Base-by-base conservation (phyloP, 2,113 vertebrate genomes). In the Amphiprion percula region DNA sequence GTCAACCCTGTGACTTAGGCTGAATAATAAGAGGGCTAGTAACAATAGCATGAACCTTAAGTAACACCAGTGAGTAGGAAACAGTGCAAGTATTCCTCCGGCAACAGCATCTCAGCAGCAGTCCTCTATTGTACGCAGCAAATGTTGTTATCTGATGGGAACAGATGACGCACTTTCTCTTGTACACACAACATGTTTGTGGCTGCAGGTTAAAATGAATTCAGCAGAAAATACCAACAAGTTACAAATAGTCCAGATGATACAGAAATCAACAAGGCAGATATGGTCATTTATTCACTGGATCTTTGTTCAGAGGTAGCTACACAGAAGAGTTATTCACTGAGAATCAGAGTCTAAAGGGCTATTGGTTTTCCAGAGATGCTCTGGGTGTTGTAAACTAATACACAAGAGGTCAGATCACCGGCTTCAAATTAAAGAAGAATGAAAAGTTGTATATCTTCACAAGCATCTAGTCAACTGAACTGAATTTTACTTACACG, bases 1-100 rank as follows among this genome's bases (percentile, higher is more conserved):
- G 91, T 92, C 88, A 91, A 77, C 39, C 26, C 67, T 83, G 68
- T 76, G 74, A 84, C 87, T 80, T 19, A 33, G 46, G 50, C 56
- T 81, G 88, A 91, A 92, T 92, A 85, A 74, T 86, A 86, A 90
- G 49, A 67, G 19, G 65, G 46, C 53, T 58, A 41, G 64, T 55
- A 66, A 28, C 60, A 75, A 77, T 46, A 15, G 50, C 53, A 47
- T 82, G 19, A 74, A 78, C 65, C 59, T 65, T 28, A 30, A 67
- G 41, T 54, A 75, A 66, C 46, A 66, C n/a, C n/a, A 79, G 39
- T 44, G 61, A n/a, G 24, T 71, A 64, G 74, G 59, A 55, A 46
- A 56, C 16, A 33, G n/a, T 44, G 14, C 19, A 17, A 68, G 14
- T 23, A 30, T n/a, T 56, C 73, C 9, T 68, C 9, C 1, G 47